phyloP scores from a whole-genome alignment of 2,888 invertebrate species.

The Ernsta delagoae region DNA sequence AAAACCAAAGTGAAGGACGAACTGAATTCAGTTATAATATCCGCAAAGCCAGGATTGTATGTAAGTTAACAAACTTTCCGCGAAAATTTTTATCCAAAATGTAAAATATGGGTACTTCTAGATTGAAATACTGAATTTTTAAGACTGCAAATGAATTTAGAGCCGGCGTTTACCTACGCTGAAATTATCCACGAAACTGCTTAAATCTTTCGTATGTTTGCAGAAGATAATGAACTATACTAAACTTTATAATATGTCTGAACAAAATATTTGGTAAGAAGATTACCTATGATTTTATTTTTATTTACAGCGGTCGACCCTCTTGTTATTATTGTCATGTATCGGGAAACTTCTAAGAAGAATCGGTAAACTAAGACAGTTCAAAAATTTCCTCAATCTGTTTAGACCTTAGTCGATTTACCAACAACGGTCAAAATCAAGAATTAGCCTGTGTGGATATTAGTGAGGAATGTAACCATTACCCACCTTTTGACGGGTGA shows the following conservation, averaged over 20 bases:
- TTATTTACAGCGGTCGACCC: no score
- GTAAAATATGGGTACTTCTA: constrained; percentile 18
- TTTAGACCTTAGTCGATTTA: no score
- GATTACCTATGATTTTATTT: no score
- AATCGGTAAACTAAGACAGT: no score
- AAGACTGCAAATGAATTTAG: not conserved
- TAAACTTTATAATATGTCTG: not conserved
- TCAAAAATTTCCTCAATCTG: no score
- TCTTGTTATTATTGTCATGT: no score
- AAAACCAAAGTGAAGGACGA: constrained; percentile 31
- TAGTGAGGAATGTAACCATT: no score
- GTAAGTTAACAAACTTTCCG: constrained; percentile 22
- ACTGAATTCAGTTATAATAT: constrained; percentile 35
- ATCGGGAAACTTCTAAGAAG: no score
- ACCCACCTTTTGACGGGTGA: no score
- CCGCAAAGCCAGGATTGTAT: constrained; percentile 27
- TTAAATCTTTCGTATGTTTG: not conserved
- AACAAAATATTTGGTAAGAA: no score
- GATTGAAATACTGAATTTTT: constrained; percentile 12
- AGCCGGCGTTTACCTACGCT: not conserved
- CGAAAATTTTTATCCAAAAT: constrained; percentile 25
- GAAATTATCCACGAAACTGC: not conserved
- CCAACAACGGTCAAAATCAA: no score
- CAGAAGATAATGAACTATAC: not conserved
- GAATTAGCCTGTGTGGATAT: no score